Evolutionary conservation across 2,113 vertebrate species (phyloP), one percentile per base, ranked within the genome.

Genomic region (Puntigrus tetrazona): DNA sequence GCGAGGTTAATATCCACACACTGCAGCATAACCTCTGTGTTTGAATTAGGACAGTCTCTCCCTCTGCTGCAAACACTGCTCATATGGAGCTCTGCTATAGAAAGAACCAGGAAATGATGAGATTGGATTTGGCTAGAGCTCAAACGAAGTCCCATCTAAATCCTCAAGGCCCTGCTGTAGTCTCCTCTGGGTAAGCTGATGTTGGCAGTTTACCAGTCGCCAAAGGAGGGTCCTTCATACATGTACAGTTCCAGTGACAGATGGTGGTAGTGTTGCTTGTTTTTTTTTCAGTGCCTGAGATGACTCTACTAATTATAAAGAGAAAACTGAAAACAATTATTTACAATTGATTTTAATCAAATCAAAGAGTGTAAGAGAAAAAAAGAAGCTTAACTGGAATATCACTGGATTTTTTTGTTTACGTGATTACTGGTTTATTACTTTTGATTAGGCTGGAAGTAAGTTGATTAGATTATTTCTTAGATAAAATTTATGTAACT

Each of bases 121-220:
- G 74, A 82, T 78, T 78, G 65, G 65, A 85, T 77, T 84, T 78
- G 57, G 55, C 31, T 25, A 59, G 86, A 43, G 75, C 63, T 87
- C 63, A 77, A 63, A 85, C 36, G 5, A 78, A 73, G 63, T 81
- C 78, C 83, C 29, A 25, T 29, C 61, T 85, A 81, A 85, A 78
- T 63, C 73, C 83, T 85, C 52, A 61, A 52, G 74, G 29, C 79
- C 69, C 34, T 20, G 70, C 63, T 82, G 72, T 72, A 72, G 18
- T 82, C 43, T 78, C 84, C 50, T 52, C 61, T 67, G 81, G 57
- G 83, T 87, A 84, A 84, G 34, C 55, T 84, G 70, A 50, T 29
- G 69, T 73, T 82, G 79, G 63, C 34, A 82, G 41, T 72, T 29
- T 67, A 82, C 38, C 81, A 69, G 84, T 81, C 14, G 38, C 67